Evolutionary conservation across 2,888 invertebrate genomes (phyloP).

Genomic region (Pseudococcus jackbeardsleyi): DNA sequence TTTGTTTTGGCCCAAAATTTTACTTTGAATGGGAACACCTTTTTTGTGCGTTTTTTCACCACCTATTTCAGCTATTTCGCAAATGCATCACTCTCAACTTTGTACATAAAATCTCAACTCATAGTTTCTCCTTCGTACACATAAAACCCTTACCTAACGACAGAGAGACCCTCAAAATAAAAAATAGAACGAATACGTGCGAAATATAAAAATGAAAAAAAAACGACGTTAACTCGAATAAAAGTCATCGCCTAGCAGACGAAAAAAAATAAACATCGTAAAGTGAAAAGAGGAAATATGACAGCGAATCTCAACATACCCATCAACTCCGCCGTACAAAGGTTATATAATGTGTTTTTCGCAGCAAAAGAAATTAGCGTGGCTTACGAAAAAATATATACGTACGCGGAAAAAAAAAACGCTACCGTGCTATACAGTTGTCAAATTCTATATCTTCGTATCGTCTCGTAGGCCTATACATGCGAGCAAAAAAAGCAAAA

Average conservation of each 20-base stretch:
- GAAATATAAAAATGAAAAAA: slow-evolving; percentile 24
- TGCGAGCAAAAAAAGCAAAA: not conserved
- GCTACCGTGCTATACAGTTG: not conserved
- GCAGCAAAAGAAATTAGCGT: slow-evolving; percentile 31
- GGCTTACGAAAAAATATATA: not conserved
- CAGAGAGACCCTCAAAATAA: not conserved
- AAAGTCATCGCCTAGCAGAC: not conserved
- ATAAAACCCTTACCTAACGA: not conserved
- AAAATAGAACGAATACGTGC: slow-evolving; percentile 10
- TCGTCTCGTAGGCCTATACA: not conserved
- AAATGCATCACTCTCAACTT: too few species aligned
- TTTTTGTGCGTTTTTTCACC: too few species aligned
- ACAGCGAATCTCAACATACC: slow-evolving; percentile 28
- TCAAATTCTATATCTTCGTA: slow-evolving; percentile 22
- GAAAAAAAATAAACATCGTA: slow-evolving; percentile 6
- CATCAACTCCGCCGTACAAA: slow-evolving; percentile 18
- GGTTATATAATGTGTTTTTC: slow-evolving; percentile 14
- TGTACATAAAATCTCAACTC: not conserved
- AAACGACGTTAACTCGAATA: slow-evolving; percentile 15
- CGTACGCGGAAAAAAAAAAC: not conserved
- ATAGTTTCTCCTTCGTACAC: not conserved
- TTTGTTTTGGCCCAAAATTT: too few species aligned
- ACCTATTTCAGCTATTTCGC: too few species aligned
- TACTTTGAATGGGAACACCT: too few species aligned
- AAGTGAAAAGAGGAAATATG: slow-evolving; percentile 34